Conservation (phyloP, 2,113 vertebrate genomes). For the Erythrocercus mccallii region DNA sequence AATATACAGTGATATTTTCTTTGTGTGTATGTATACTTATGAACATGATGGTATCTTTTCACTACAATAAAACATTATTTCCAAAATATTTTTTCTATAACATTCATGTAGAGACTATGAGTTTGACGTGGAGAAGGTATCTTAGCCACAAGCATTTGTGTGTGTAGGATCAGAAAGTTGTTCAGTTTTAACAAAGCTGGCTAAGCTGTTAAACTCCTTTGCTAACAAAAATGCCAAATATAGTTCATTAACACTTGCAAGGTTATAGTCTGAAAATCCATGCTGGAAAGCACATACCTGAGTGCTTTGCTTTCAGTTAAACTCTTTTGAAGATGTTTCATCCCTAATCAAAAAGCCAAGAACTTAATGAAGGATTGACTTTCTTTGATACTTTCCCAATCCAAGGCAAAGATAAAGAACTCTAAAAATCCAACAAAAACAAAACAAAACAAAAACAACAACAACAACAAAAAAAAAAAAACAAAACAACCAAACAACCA, state of each 20-base stretch:
- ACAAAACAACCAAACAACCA: too few relatives aligned
- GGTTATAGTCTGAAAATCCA: background rate
- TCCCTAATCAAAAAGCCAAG: background rate
- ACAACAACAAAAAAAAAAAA: too few relatives aligned
- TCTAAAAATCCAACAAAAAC: background rate
- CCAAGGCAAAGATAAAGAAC: background rate
- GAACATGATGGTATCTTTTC: conserved; percentile 24
- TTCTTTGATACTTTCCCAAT: background rate
- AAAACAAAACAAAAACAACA: too few relatives aligned
- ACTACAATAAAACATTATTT: conserved; percentile 57
- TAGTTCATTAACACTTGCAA: background rate
- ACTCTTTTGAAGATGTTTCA: background rate
- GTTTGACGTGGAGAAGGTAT: background rate
- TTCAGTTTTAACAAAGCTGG: background rate
- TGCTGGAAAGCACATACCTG: background rate
- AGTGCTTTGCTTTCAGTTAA: background rate
- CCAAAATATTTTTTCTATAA: background rate
- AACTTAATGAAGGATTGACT: background rate
- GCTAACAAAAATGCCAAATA: background rate
- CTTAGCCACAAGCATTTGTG: background rate
- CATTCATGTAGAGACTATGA: background rate
- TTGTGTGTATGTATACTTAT: background rate
- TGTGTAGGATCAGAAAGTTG: background rate
- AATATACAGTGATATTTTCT: background rate
- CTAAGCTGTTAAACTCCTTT: background rate